A percentile compares a stretch with the other conserved stretches of the same genome.
Conservation (phyloP, 2,888 invertebrate species). For the Drosophila silvestris region DNA sequence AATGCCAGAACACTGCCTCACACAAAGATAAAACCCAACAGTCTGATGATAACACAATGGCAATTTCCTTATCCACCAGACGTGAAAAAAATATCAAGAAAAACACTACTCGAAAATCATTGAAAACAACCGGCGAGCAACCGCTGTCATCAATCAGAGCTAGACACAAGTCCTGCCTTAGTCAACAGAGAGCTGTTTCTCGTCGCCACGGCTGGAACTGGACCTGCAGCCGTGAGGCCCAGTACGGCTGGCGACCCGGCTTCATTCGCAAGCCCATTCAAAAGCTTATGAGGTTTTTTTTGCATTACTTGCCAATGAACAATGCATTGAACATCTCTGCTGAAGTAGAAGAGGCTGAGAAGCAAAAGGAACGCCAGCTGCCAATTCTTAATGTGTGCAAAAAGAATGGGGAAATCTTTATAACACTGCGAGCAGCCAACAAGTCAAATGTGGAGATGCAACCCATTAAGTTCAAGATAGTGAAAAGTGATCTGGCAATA, state of each 20-base stretch:
- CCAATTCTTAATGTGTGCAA: slow-evolving; percentile 88
- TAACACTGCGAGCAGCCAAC: slow-evolving; percentile 84
- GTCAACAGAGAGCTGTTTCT: slow-evolving; percentile 85
- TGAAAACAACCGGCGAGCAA: not conserved
- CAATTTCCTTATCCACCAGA: not conserved
- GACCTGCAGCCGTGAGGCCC: slow-evolving; percentile 82
- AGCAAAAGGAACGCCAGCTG: slow-evolving; percentile 75
- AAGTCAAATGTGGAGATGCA: slow-evolving; percentile 73
- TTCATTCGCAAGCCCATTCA: slow-evolving; percentile 80
- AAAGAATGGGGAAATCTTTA: slow-evolving; percentile 88
- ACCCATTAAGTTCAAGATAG: slow-evolving; percentile 89
- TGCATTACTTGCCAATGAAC: slow-evolving; percentile 71
- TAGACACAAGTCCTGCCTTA: slow-evolving; percentile 50
- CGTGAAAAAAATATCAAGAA: not conserved
- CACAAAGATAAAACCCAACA: not conserved
- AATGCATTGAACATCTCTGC: slow-evolving; percentile 35
- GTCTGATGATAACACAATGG: not conserved
- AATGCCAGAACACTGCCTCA: slow-evolving; percentile 31
- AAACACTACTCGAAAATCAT: not conserved
- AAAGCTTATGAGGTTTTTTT: slow-evolving; percentile 82
- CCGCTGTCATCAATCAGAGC: not conserved
- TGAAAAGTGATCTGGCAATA: slow-evolving; percentile 86
- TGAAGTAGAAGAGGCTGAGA: slow-evolving; percentile 80
- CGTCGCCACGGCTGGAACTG: slow-evolving; percentile 90
- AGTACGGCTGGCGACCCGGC: slow-evolving; percentile 83